Base-by-base conservation (phyloP, 2,888 invertebrate genomes). In the Electrophaes corylata region DNA sequence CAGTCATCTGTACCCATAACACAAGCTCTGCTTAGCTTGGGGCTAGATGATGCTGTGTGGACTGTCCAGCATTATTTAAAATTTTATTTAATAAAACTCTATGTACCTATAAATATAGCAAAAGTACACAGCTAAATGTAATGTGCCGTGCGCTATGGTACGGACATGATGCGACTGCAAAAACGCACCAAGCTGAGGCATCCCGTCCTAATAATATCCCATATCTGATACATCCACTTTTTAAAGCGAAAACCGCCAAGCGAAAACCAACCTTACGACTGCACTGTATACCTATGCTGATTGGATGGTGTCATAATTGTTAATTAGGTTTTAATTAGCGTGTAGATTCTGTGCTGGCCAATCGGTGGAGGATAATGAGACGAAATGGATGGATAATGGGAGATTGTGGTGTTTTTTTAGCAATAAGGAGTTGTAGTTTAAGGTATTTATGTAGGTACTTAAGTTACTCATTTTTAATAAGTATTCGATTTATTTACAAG, bases 131-230 rank as follows among this genome's bases (percentile, higher is more conserved):
- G 45, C 40, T 31, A 46, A 54, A 48, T 56, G 56, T n/a, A 31
- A 55, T 47, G 31, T 49, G 46, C 33, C 63, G 78, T 81, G 79
- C 76, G 69, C 72, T 79, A 79, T 78, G 81, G 76, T 67, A 54
- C 73, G 69, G 71, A 71, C 73, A 59, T 43, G 72, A 72, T 72
- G 76, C 77, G 69, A 58, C n/a, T 19, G 64, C 60, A 61, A 71
- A 75, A 81, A 86, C 60, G 63, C 59, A 60, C 66, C 20, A 40
- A 62, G 69, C 71, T 75, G 72, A 64, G 82, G 81, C 78, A 86
- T 84, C 83, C 75, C 71, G 76, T 76, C 81, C 83, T 84, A 84
- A 87, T 87, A 86, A 84, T 37, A 16, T 83, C 75, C 86, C 86
- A 78, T 88, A 88, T 86, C 69, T 72, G 85, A 75, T 64, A 67